These are phyloP conservation scores for Eubasilissa regina DNA, from an alignment of 1,140 invertebrate species.

Conservation along the genomic window DNA sequence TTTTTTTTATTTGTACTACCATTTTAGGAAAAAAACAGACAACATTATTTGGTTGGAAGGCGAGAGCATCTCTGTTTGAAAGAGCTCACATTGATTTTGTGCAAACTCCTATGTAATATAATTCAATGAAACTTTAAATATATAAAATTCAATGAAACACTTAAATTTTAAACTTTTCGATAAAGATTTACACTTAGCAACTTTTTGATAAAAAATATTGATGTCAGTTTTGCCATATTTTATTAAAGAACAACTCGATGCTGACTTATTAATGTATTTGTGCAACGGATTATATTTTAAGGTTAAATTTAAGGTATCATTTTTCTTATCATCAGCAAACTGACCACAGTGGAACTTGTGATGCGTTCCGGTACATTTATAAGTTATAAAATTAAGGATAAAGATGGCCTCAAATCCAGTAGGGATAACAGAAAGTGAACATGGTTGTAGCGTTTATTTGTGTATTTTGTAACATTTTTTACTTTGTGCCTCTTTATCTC, in stretches of 20 bases:
- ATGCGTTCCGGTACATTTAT: constrained; percentile 20
- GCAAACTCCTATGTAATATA: constrained; percentile 3
- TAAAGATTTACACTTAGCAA: constrained; percentile 31
- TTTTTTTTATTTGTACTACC: constrained; percentile 11
- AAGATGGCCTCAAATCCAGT: constrained; percentile 41
- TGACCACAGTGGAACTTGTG: constrained; percentile 42
- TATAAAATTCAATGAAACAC: constrained; percentile 3
- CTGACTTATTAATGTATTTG: constrained; percentile 14
- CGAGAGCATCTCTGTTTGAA: background rate
- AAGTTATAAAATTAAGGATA: constrained; percentile 35
- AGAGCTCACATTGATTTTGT: background rate
- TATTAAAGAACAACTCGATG: background rate
- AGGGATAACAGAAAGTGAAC: constrained; percentile 37
- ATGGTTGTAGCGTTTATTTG: constrained; percentile 8
- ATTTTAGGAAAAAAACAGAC: background rate
- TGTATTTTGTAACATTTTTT: background rate
- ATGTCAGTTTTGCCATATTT: constrained; percentile 28
- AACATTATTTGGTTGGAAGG: background rate
- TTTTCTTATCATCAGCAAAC: constrained; percentile 12
- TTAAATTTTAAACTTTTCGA: constrained; percentile 30
- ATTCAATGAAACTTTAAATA: background rate
- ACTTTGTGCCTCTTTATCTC: background rate
- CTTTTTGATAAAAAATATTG: constrained; percentile 37
- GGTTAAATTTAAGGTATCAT: constrained; percentile 24
- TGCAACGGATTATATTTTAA: constrained; percentile 17